These are phyloP conservation scores for Malthinus flaveolus DNA, from an alignment of 2,888 invertebrate genomes.

Conservation along the genomic window DNA sequence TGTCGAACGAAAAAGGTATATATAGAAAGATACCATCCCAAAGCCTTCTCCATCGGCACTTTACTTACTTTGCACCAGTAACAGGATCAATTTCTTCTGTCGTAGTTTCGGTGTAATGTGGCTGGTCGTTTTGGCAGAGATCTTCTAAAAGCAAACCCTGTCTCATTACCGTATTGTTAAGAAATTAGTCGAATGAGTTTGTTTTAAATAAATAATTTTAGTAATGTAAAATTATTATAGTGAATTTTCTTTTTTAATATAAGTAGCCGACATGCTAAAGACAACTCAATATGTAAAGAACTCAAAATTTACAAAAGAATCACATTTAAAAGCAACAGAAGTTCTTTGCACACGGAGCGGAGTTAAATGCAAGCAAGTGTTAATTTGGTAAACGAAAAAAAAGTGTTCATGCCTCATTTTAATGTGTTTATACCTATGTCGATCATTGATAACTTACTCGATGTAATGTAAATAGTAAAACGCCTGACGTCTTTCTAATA, in stretches of 20 bases:
- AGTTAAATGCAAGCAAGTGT: conserved; percentile 43
- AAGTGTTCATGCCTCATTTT: conserved; percentile 48
- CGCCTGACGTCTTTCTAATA: neutral
- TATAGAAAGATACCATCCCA: too few species aligned
- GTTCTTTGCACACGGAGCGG: conserved; percentile 49
- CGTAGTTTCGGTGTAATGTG: conserved; percentile 58
- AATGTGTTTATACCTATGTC: conserved; percentile 29
- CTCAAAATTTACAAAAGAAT: conserved; percentile 30
- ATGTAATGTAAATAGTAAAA: neutral
- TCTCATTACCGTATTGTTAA: neutral
- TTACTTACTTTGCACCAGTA: conserved; percentile 58
- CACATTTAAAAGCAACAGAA: conserved; percentile 33
- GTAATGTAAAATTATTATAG: conserved; percentile 9
- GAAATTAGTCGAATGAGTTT: neutral
- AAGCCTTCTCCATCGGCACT: too few species aligned
- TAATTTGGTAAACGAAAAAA: conserved; percentile 26
- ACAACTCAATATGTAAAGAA: conserved; percentile 47
- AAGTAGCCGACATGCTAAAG: conserved; percentile 11
- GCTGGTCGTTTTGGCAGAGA: conserved; percentile 63
- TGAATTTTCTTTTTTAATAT: neutral
- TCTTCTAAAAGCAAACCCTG: conserved; percentile 56
- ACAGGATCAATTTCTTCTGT: conserved; percentile 58
- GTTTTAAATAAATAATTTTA: neutral
- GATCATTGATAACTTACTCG: neutral
- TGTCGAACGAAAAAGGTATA: too few species aligned